These are phyloP conservation scores for Microtus montanus DNA, from an alignment of 2,113 vertebrate species.

Conservation along the genomic window DNA sequence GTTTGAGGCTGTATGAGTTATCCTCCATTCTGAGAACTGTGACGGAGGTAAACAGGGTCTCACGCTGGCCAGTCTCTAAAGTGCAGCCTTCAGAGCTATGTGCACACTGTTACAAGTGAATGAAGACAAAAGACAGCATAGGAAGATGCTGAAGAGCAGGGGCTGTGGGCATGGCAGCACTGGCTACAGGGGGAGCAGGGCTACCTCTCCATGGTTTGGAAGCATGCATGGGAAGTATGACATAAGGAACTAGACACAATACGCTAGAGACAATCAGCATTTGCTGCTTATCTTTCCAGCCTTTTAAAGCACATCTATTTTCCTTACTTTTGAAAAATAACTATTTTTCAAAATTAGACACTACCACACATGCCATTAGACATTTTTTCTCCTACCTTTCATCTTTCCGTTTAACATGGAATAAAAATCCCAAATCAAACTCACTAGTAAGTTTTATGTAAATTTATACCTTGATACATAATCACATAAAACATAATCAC, in stretches of 20 bases:
- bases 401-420: neutral
- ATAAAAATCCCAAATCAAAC: neutral
- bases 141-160: neutral
- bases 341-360: neutral
- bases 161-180: fast-evolving
- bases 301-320: neutral
- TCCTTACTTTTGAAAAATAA: neutral
- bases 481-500: neutral
- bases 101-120: neutral
- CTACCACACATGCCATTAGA: neutral
- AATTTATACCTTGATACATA: neutral
- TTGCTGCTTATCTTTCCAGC: conserved; percentile 28
- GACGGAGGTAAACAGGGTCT: neutral
- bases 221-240: neutral
- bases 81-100: neutral
- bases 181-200: neutral
- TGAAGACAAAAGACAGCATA: neutral
- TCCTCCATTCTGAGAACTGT: neutral
- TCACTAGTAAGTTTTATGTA: neutral
- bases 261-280: neutral
- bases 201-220: neutral
- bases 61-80: neutral
- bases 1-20: neutral
- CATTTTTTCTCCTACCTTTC: neutral
- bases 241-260: neutral